A percentile compares a stretch with the other conserved stretches of the same genome.
Evolutionary conservation across 2,113 vertebrate genomes (phyloP).

Genomic region (Tapirus terrestris): DNA sequence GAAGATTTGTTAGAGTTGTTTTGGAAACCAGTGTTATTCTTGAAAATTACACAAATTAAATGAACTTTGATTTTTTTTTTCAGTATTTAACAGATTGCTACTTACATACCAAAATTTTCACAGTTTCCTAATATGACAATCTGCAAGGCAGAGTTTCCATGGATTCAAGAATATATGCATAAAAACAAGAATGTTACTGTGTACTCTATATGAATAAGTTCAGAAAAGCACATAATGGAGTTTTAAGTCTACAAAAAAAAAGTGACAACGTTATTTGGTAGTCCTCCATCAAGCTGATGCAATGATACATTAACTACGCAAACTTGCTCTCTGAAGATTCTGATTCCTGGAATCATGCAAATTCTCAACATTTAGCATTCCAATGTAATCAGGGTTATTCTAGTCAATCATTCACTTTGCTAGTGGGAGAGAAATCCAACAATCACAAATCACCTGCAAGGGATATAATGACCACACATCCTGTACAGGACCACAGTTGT

Average conservation of each 20-base stretch:
- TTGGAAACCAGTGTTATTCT: slow-evolving; percentile 47
- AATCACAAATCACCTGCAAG: neutral
- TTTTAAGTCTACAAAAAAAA: neutral
- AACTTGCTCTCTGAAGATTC: neutral
- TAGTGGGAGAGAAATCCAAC: neutral
- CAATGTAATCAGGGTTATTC: neutral
- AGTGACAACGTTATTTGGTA: neutral
- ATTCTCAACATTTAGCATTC: neutral
- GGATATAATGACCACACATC: neutral
- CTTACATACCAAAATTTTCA: slow-evolving; percentile 48
- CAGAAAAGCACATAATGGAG: neutral
- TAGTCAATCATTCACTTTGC: neutral
- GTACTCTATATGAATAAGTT: neutral
- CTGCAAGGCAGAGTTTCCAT: neutral
- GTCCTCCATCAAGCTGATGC: neutral
- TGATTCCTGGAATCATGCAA: neutral
- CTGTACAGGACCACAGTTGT: neutral
- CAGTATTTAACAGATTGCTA: slow-evolving; percentile 60
- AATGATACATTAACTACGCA: neutral
- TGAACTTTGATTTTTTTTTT: slow-evolving; percentile 57
- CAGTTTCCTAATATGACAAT: neutral
- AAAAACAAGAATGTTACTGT: neutral
- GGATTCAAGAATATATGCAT: neutral
- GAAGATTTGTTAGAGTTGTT: slow-evolving; percentile 50
- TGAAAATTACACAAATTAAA: slow-evolving; percentile 70